These are phyloP conservation scores for Drosophila mayaguana DNA, from an alignment of 2,888 invertebrate genomes.

Conservation along the genomic window DNA sequence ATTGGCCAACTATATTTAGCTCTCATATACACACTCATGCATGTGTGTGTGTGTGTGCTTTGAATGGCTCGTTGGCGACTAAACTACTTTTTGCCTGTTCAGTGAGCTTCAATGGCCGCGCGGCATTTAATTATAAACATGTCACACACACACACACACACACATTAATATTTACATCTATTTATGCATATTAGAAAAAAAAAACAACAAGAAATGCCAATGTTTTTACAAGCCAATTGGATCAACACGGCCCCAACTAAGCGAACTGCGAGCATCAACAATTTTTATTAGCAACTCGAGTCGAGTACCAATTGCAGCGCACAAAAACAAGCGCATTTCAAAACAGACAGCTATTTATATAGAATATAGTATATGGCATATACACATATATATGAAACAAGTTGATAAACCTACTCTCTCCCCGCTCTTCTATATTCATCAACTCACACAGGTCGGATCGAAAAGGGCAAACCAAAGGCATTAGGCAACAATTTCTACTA, in stretches of 20 bases:
- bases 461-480: not conserved
- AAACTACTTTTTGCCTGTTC: conserved; percentile 76
- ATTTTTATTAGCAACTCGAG: conserved; percentile 33
- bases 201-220: not conserved
- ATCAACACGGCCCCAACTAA: not conserved
- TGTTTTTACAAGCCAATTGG: conserved; percentile 46
- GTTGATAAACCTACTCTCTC: not conserved
- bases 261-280: not conserved
- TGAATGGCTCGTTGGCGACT: conserved; percentile 52
- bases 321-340: conserved; percentile 4
- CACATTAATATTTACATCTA: conserved; percentile 6
- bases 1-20: conserved; percentile 65
- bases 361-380: not conserved
- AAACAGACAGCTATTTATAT: not conserved
- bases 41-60: not conserved
- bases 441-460: not conserved
- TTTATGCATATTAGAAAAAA: not conserved
- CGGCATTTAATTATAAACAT: conserved; percentile 65
- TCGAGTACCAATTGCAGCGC: conserved; percentile 47
- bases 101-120: conserved; percentile 69
- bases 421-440: not conserved
- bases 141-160: conserved; percentile 49
- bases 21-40: conserved; percentile 11
- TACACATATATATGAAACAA: not conserved
- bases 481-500: not conserved